phyloP scores from a whole-genome alignment of 2,113 vertebrate genomes.

The Oncorhynchus kisutch region DNA sequence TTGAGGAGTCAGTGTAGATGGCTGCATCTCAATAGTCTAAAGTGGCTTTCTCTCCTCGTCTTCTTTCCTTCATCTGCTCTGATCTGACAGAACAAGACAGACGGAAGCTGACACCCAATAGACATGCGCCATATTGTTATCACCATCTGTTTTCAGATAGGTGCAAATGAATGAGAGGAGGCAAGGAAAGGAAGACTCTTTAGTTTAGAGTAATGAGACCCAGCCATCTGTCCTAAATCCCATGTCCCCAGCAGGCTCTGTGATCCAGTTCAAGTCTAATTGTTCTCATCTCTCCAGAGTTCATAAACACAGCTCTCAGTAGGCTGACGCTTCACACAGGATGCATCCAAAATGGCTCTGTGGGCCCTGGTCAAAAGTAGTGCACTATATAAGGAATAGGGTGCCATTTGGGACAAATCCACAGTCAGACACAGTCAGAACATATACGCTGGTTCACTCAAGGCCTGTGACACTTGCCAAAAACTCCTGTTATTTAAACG shows the following conservation, averaged over 20 bases:
- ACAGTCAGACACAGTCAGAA: slow-evolving; percentile 32
- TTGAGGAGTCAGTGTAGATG: background rate
- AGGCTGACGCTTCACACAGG: background rate
- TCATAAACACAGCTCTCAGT: slow-evolving; percentile 51
- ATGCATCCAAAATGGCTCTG: background rate
- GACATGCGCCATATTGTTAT: background rate
- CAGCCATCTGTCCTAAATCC: slow-evolving; percentile 59
- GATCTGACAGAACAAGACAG: slow-evolving; percentile 2
- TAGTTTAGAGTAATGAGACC: no score
- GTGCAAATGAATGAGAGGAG: background rate
- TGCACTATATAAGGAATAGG: no score
- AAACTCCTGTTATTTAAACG: slow-evolving; percentile 6
- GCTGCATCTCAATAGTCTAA: background rate
- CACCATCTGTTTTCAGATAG: background rate
- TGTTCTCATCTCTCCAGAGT: slow-evolving; percentile 51
- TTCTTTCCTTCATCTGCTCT: slow-evolving; percentile 12
- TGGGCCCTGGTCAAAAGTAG: no score
- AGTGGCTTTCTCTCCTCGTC: background rate
- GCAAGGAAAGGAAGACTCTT: background rate
- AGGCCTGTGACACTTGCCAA: slow-evolving; percentile 58
- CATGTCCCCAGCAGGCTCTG: slow-evolving; percentile 44
- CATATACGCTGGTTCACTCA: slow-evolving; percentile 28
- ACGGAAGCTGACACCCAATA: background rate
- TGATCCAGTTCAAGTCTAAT: slow-evolving; percentile 69
- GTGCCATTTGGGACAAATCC: background rate